These are phyloP conservation scores for Tenebrio molitor DNA, from an alignment of 1,140 invertebrate genomes.

Conservation along the genomic window DNA sequence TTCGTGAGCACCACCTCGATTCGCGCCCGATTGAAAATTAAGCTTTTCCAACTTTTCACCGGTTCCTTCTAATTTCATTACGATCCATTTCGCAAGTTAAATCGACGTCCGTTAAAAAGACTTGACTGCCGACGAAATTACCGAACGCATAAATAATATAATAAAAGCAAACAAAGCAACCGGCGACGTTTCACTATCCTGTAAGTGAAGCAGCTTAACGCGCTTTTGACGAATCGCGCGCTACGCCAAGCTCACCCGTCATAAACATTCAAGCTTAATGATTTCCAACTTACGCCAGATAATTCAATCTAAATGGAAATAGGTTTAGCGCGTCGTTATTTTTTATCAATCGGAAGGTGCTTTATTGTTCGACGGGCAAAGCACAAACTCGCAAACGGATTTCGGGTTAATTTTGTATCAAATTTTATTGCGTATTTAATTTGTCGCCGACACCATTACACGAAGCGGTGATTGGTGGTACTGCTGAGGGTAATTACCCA, in stretches of 20 bases:
- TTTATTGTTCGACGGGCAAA: too few species aligned
- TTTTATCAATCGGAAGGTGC: slow-evolving; percentile 1
- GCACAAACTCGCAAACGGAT: too few species aligned
- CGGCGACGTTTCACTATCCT: neutral
- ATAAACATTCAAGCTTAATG: slow-evolving; percentile 3
- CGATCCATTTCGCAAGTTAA: slow-evolving; percentile 22
- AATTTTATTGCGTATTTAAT: slow-evolving; percentile 29
- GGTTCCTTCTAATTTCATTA: slow-evolving; percentile 32
- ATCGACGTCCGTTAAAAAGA: slow-evolving; percentile 22
- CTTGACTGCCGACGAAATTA: slow-evolving; percentile 1
- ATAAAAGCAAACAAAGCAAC: neutral
- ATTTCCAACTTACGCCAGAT: slow-evolving; percentile 11
- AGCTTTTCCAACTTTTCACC: slow-evolving; percentile 5
- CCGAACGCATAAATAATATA: neutral
- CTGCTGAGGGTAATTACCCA: neutral
- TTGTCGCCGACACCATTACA: neutral
- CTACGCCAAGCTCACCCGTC: neutral
- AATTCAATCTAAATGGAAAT: slow-evolving; percentile 9
- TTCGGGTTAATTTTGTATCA: slow-evolving; percentile 26
- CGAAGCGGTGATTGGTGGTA: neutral
- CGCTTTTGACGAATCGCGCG: neutral
- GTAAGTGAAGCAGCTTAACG: neutral
- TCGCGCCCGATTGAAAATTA: slow-evolving; percentile 14
- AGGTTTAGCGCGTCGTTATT: slow-evolving; percentile 8
- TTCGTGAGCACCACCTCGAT: neutral